These are phyloP conservation scores for Amaurobius ferox DNA, from an alignment of 2,888 invertebrate genomes.

Conservation along the genomic window DNA sequence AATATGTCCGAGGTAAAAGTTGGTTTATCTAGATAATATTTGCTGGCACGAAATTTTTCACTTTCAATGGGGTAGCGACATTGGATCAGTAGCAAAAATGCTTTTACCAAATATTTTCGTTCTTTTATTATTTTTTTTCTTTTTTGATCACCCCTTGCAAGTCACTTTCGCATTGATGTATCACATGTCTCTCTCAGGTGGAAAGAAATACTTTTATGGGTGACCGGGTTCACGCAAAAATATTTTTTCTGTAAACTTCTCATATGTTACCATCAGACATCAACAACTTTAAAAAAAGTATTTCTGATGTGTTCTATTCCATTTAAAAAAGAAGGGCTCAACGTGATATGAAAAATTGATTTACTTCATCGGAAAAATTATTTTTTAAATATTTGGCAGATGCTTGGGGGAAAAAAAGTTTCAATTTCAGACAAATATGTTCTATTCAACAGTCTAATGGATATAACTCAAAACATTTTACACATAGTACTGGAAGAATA, in stretches of 20 bases:
- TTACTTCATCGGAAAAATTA: neutral
- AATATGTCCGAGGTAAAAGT: neutral
- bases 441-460: too few relatives aligned
- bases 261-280: slow-evolving; percentile 4
- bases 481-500: too few relatives aligned
- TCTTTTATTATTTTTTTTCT: slow-evolving; percentile 2
- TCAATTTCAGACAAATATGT: too few relatives aligned
- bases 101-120: neutral
- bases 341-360: slow-evolving; percentile 5
- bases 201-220: slow-evolving; percentile 6
- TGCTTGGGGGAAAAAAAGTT: neutral
- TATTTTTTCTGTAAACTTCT: neutral
- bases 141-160: slow-evolving; percentile 16
- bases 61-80: neutral
- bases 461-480: too few relatives aligned
- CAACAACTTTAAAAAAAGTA: slow-evolving; percentile 19
- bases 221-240: neutral
- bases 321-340: neutral
- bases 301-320: slow-evolving; percentile 7
- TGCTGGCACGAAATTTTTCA: slow-evolving; percentile 31
- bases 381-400: neutral
- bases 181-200: slow-evolving; percentile 39
- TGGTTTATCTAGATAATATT: slow-evolving; percentile 32
- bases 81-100: neutral
- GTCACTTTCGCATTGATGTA: slow-evolving; percentile 35